Base-by-base conservation (phyloP, 2,888 invertebrate species). In the Smittia aterrima region DNA sequence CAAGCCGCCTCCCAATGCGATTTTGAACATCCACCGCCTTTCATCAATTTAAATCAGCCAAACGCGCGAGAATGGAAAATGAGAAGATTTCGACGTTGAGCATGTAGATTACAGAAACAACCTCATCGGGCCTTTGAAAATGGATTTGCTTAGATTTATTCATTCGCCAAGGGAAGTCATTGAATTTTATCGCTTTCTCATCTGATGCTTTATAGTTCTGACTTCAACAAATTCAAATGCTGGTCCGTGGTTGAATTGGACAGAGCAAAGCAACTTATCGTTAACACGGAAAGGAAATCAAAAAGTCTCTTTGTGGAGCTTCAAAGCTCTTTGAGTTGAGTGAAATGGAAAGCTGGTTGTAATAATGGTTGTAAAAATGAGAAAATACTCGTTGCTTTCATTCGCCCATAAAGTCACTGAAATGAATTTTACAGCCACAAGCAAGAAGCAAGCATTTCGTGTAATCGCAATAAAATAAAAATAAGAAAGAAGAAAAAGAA, bases 331-430 rank as follows among this genome's bases (percentile, higher is more conserved):
- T 3, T 3, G n/a, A 47, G 16, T 47, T 6, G 11, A 47, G 16
- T 47, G 16, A 47, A 47, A 47, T 47, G 47, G 3, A n/a, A 16
- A 16, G 47, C 47, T 3, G 11, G 6, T 38, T 16, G 47, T 47
- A 16, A 32, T 32, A 32, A 32, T 32, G 9, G 32, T 9, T 6
- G 32, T 32, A 32, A 32, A 32, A 9, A 9, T 9, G 32, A 32
- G n/a, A n/a, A n/a, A 32, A 32, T 32, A 32, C 32, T 32, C 32
- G 32, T 32, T 32, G 32, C 32, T 32, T 32, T 32, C 32, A 32
- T 32, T 47, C 32, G 68, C 24, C 66, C 22, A 13, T 41, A 68
- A 68, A 68, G 22, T 68, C 68, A 68, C 68, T 68, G 68, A 24
- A 20, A 47, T 68, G 68, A 40, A 47, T 68, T 68, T 68, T 41